Conservation (phyloP, 2,797 vertebrate genomes). For the Hapalemur alaotrensis region DNA sequence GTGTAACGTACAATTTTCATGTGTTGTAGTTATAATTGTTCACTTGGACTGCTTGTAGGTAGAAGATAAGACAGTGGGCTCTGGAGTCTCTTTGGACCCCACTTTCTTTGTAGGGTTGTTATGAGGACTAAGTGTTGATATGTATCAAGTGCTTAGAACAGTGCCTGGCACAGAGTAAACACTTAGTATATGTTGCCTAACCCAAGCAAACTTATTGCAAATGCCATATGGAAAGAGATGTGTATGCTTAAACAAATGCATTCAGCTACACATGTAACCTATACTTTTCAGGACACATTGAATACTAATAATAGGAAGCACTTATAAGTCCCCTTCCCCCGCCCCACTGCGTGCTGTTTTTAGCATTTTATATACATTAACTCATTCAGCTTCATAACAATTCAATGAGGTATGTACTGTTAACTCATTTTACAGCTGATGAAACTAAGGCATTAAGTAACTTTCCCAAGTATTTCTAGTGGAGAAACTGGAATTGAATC, state of each 20-base stretch:
- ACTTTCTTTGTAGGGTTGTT: neutral
- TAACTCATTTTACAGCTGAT: neutral
- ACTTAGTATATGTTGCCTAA: neutral
- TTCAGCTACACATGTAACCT: rapidly evolving
- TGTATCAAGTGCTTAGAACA: neutral
- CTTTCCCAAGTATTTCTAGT: neutral
- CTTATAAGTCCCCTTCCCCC: neutral
- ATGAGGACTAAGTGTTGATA: neutral
- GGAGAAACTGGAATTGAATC: neutral
- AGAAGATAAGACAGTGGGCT: neutral
- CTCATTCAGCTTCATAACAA: neutral
- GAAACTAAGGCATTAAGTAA: neutral
- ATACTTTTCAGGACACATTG: neutral
- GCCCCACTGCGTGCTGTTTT: neutral
- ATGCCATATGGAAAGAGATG: neutral
- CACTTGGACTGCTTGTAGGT: neutral
- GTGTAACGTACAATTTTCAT: neutral
- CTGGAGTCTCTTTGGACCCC: neutral
- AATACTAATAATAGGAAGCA: neutral
- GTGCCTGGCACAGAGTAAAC: neutral
- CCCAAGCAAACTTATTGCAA: neutral
- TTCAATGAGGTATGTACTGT: neutral
- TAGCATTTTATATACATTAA: neutral
- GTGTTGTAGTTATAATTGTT: neutral
- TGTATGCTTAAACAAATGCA: neutral